These are phyloP conservation scores for Epistrophella euchroma DNA, from an alignment of 2,888 invertebrate species.

Conservation along the genomic window DNA sequence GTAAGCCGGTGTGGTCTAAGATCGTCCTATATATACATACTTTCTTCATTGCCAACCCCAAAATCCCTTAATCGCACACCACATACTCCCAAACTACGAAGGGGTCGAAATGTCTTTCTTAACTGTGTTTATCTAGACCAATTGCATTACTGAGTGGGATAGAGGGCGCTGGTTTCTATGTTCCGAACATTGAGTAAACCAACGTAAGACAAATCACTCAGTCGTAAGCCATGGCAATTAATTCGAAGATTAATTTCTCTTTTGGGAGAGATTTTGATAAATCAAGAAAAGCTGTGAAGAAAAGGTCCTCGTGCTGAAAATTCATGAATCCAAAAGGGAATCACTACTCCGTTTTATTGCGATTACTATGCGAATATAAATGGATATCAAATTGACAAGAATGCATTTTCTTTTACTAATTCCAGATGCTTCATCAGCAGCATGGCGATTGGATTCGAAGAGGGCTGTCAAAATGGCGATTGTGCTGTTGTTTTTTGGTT, in stretches of 20 bases:
- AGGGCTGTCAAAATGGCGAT: slow-evolving; percentile 58
- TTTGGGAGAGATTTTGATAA: slow-evolving; percentile 78
- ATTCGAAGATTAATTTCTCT: slow-evolving; percentile 81
- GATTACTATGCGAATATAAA: slow-evolving; percentile 32
- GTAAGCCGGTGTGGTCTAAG: slow-evolving; percentile 21
- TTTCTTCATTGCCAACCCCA: slow-evolving; percentile 37
- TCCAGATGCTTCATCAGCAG: slow-evolving; percentile 68
- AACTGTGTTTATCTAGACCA: slow-evolving; percentile 26
- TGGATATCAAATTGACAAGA: slow-evolving; percentile 52
- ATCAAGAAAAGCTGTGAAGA: slow-evolving; percentile 60
- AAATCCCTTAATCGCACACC: slow-evolving; percentile 61
- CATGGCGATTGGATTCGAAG: slow-evolving; percentile 52
- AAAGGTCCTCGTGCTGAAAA: slow-evolving; percentile 9
- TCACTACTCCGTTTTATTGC: not conserved
- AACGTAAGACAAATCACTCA: slow-evolving; percentile 70
- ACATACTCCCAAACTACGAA: slow-evolving; percentile 40
- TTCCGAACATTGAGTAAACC: slow-evolving; percentile 11
- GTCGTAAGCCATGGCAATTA: slow-evolving; percentile 79
- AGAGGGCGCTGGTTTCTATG: slow-evolving; percentile 21
- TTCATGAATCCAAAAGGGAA: not conserved
- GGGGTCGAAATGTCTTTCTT: slow-evolving; percentile 58
- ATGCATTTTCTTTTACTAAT: slow-evolving; percentile 56
- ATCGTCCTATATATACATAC: slow-evolving; percentile 43
- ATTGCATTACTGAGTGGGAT: slow-evolving; percentile 33
- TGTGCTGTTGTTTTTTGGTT: slow-evolving; percentile 44